These are phyloP conservation scores for Patagioenas fasciata DNA, from an alignment of 2,113 vertebrate genomes.

Conservation along the genomic window DNA sequence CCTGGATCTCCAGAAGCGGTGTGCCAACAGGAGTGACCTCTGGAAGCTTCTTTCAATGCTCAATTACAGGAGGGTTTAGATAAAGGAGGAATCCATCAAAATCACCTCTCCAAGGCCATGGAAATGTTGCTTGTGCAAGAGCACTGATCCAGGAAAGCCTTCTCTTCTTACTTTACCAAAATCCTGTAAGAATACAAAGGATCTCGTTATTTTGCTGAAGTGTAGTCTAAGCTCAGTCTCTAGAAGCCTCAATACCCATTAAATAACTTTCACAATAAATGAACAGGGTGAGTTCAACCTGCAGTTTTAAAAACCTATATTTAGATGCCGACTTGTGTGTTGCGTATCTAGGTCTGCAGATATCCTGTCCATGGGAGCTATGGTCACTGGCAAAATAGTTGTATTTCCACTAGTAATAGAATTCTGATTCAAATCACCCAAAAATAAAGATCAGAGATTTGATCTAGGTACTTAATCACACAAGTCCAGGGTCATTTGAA, in stretches of 20 bases:
- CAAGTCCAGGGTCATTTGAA: background rate
- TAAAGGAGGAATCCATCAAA: conserved; percentile 33
- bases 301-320: background rate
- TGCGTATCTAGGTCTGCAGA: background rate
- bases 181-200: background rate
- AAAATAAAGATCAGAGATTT: background rate
- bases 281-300: background rate
- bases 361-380: too few relatives aligned
- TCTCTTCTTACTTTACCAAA: background rate
- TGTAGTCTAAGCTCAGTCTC: background rate
- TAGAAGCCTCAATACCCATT: background rate
- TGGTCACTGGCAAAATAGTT: background rate
- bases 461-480: background rate
- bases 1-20: conserved; percentile 7
- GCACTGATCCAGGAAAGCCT: background rate
- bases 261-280: background rate
- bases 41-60: conserved; percentile 41
- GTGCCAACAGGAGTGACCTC: conserved; percentile 18
- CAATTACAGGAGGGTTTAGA: conserved; percentile 25
- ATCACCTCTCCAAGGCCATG: conserved; percentile 15
- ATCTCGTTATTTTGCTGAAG: background rate
- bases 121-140: conserved; percentile 24
- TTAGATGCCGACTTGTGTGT: background rate
- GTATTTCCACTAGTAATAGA: background rate
- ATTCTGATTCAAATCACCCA: background rate